Evolutionary conservation across 1,140 invertebrate genomes (phyloP).

Genomic region (Cyphomyrmex costatus): DNA sequence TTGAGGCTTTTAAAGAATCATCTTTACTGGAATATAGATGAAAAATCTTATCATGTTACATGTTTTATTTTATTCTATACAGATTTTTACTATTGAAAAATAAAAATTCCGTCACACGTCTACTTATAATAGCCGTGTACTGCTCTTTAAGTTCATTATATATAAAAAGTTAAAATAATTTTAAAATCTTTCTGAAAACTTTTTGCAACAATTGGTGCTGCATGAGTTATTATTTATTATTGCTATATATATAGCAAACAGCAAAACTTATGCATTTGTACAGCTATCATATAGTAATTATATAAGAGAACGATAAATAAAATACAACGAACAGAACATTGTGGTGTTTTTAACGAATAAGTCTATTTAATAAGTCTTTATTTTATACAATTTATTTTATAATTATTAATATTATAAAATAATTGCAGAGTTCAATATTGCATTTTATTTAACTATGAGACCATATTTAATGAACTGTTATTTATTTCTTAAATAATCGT

Average conservation of each 20-base stretch:
- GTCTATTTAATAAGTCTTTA: background rate
- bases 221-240: constrained; percentile 56
- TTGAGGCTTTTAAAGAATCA: no score
- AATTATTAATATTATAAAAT: constrained; percentile 25
- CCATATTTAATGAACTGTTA: constrained; percentile 6
- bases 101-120: no score
- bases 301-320: constrained; percentile 52
- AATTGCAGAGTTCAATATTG: background rate
- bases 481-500: constrained; percentile 24
- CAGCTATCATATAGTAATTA: constrained; percentile 49
- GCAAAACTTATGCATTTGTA: constrained; percentile 50
- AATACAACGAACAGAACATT: constrained; percentile 40
- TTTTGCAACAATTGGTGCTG: no score
- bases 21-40: no score
- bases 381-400: constrained; percentile 23
- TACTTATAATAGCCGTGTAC: no score
- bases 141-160: no score
- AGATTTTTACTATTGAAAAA: no score
- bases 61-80: no score
- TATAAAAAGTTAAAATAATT: no score
- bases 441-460: background rate
- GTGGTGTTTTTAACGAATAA: constrained; percentile 15
- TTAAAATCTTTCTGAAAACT: no score
- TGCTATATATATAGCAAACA: constrained; percentile 2
- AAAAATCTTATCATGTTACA: no score